A percentile compares a stretch with the other conserved stretches of the same genome.
Evolutionary conservation across 2,113 vertebrate species (phyloP).

Genomic region (Channa maculata): DNA sequence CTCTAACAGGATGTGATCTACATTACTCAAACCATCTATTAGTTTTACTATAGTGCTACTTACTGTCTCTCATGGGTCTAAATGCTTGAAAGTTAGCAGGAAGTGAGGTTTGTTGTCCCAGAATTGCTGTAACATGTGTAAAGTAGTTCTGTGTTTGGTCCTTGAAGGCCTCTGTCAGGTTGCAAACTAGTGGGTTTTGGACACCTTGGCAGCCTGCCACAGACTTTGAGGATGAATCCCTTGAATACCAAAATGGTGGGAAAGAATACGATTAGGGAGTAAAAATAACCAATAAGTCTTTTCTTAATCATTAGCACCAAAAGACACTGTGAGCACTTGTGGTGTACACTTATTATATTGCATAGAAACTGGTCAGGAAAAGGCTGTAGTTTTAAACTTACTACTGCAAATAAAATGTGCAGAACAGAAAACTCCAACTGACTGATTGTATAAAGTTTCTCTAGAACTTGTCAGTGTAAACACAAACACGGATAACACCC

Average conservation of each 20-base stretch:
- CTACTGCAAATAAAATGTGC: neutral
- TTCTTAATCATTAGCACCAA: neutral
- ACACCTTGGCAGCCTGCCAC: conserved; percentile 63
- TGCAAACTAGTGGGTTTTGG: conserved; percentile 52
- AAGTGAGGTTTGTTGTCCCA: neutral
- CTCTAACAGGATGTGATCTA: neutral
- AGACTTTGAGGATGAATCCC: neutral
- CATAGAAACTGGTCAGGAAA: neutral
- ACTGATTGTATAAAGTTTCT: neutral
- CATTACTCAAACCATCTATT: no score
- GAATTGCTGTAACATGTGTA: neutral
- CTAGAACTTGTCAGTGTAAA: neutral
- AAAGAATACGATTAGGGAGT: neutral
- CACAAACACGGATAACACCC: neutral
- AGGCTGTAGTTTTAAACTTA: neutral
- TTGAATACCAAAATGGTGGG: conserved; percentile 14
- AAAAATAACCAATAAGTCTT: no score
- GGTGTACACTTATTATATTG: neutral
- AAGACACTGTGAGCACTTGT: neutral
- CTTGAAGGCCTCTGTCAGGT: conserved; percentile 56
- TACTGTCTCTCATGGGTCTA: conserved; percentile 50
- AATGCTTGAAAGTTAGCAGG: fast-evolving
- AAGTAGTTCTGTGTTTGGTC: neutral
- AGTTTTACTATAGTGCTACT: conserved; percentile 6
- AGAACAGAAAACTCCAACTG: neutral